Evolutionary conservation across 2,797 vertebrate species (phyloP).

Genomic region (Adrianichthys oophorus): DNA sequence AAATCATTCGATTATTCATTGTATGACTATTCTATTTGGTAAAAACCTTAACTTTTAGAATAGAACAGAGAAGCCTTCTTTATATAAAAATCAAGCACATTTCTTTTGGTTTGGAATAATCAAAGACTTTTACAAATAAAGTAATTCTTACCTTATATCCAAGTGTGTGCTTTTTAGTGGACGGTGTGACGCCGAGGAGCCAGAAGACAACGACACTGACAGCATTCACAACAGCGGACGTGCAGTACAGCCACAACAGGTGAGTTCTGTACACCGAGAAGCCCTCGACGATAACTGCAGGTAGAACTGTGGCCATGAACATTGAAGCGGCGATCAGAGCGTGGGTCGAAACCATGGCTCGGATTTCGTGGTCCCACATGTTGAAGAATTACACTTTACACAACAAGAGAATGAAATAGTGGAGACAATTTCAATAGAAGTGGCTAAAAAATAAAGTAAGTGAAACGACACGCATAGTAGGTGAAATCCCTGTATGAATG

Average conservation of each 20-base stretch:
- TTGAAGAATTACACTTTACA: background rate
- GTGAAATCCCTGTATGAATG: conserved; percentile 4
- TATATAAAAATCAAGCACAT: too few relatives aligned
- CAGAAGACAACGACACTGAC: conserved; percentile 83
- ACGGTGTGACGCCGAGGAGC: conserved; percentile 80
- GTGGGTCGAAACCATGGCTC: conserved; percentile 85
- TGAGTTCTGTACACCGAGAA: conserved; percentile 89
- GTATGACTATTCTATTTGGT: too few relatives aligned
- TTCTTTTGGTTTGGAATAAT: too few relatives aligned
- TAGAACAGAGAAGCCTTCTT: too few relatives aligned
- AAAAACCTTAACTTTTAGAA: too few relatives aligned
- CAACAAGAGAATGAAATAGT: background rate
- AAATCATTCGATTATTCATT: too few relatives aligned
- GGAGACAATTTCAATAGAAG: background rate
- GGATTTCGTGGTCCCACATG: conserved; percentile 90
- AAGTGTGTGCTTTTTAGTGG: conserved; percentile 85
- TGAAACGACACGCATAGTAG: too few relatives aligned
- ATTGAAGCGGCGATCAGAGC: conserved; percentile 79
- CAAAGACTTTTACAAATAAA: too few relatives aligned
- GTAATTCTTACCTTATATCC: conserved; percentile 75
- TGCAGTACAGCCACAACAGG: conserved; percentile 86
- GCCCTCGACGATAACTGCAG: conserved; percentile 76
- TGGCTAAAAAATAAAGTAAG: background rate
- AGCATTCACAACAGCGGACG: conserved; percentile 77
- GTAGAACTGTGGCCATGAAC: conserved; percentile 80